Evolutionary conservation across 2,888 invertebrate species (phyloP).

Genomic region (Ophonus ardosiacus): DNA sequence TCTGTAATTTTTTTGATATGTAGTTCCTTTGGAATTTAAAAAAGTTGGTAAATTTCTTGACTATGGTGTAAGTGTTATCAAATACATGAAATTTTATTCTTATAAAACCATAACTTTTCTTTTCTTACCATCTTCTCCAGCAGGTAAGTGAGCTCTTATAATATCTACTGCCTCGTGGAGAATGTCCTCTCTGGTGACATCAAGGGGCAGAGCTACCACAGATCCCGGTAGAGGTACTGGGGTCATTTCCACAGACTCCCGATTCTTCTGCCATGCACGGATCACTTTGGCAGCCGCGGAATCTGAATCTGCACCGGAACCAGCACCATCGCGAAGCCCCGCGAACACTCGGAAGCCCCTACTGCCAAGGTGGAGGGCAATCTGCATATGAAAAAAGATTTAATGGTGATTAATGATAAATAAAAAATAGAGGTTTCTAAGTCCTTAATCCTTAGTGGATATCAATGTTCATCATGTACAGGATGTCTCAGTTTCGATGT

Average conservation of each 20-base stretch:
- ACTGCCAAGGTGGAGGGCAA: slow-evolving; percentile 84
- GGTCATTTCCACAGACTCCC: slow-evolving; percentile 72
- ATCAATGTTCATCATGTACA: too few relatives aligned
- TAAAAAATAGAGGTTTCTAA: too few relatives aligned
- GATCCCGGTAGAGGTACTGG: slow-evolving; percentile 69
- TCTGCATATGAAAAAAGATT: slow-evolving; percentile 75
- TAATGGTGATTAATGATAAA: too few relatives aligned
- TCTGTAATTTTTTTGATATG: too few relatives aligned
- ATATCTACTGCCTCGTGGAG: slow-evolving; percentile 88
- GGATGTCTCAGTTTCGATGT: too few relatives aligned
- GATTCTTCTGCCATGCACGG: slow-evolving; percentile 76
- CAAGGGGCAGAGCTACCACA: slow-evolving; percentile 85
- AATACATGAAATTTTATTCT: too few relatives aligned
- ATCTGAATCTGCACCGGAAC: slow-evolving; percentile 79
- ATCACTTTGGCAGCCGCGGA: slow-evolving; percentile 79
- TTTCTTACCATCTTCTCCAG: slow-evolving; percentile 85
- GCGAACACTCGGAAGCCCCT: slow-evolving; percentile 89
- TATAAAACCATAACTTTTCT: background rate
- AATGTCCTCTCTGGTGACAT: slow-evolving; percentile 88
- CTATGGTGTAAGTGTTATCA: too few relatives aligned
- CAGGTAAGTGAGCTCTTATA: slow-evolving; percentile 88
- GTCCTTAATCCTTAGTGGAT: too few relatives aligned
- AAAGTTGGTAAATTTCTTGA: too few relatives aligned
- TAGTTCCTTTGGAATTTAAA: too few relatives aligned
- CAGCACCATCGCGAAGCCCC: slow-evolving; percentile 80